A percentile compares a stretch with the other conserved stretches of the same genome.
Conservation (phyloP, 2,797 vertebrate species). For the Lerista edwardsae region DNA sequence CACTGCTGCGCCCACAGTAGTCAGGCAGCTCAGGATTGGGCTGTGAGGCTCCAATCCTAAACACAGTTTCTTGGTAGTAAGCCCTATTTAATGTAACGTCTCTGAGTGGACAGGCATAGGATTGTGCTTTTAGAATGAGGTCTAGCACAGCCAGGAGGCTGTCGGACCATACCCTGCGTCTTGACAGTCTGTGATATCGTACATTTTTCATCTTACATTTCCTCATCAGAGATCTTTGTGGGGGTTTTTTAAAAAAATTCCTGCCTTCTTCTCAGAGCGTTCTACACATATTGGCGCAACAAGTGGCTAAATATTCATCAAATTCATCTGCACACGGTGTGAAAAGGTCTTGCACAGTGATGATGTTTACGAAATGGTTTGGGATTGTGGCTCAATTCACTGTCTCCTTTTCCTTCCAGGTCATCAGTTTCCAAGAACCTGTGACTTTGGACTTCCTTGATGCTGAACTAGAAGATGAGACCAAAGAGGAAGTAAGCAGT, state of each 20-base stretch:
- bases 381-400: constrained; percentile 20
- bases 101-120: no score
- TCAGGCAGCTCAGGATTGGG: no score
- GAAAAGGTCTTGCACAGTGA: background rate
- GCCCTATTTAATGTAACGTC: no score
- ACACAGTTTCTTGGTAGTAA: no score
- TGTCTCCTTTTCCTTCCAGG: constrained; percentile 75
- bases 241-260: no score
- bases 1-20: no score
- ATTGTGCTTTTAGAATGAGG: no score
- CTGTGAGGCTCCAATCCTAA: no score
- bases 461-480: constrained; percentile 92
- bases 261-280: background rate
- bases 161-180: background rate
- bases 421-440: constrained; percentile 92
- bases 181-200: background rate
- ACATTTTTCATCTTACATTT: background rate
- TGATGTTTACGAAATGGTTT: background rate
- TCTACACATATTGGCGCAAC: background rate
- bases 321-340: no score
- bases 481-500: constrained; percentile 90
- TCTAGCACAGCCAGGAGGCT: no score
- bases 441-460: constrained; percentile 97
- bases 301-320: background rate
- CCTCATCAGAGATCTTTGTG: no score